A percentile compares a stretch with the other conserved stretches of the same genome.
Evolutionary conservation across 1,140 invertebrate species (phyloP).

Genomic region (Zeugodacus cucurbitae): DNA sequence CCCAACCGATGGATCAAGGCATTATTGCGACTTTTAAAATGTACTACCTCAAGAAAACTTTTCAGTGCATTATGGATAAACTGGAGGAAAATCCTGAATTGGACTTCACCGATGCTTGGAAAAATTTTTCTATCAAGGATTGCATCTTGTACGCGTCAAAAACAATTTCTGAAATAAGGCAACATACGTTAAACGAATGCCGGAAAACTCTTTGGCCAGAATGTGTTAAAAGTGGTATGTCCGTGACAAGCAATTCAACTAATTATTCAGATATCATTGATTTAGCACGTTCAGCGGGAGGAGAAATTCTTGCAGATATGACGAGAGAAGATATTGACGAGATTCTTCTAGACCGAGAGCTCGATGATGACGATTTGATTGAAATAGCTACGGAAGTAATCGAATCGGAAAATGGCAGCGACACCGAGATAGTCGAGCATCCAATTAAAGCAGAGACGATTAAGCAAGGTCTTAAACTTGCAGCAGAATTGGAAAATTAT

Average conservation of each 20-base stretch:
- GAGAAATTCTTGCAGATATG: too few species aligned
- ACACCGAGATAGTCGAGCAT: background rate
- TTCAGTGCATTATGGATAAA: conserved; percentile 44
- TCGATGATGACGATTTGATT: too few species aligned
- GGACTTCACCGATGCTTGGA: conserved; percentile 44
- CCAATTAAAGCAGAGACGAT: conserved; percentile 21
- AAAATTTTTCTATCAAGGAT: conserved; percentile 45
- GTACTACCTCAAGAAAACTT: conserved; percentile 54
- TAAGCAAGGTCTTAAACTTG: conserved; percentile 21
- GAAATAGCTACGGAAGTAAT: too few species aligned
- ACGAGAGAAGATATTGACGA: too few species aligned
- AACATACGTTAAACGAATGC: conserved; percentile 44
- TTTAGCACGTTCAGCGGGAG: too few species aligned
- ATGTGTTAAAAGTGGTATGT: too few species aligned
- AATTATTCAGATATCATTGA: too few species aligned
- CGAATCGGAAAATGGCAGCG: too few species aligned
- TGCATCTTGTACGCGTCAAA: conserved; percentile 38
- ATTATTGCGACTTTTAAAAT: conserved; percentile 62
- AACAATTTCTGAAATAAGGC: conserved; percentile 35
- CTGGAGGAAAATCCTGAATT: conserved; percentile 40
- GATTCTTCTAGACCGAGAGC: too few species aligned
- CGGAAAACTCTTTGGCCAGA: conserved; percentile 46
- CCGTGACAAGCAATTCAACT: too few species aligned
- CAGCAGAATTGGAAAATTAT: conserved; percentile 12
- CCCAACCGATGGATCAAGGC: conserved; percentile 64